These are phyloP conservation scores for Tiliqua scincoides DNA, from an alignment of 2,113 vertebrate genomes.

Conservation along the genomic window DNA sequence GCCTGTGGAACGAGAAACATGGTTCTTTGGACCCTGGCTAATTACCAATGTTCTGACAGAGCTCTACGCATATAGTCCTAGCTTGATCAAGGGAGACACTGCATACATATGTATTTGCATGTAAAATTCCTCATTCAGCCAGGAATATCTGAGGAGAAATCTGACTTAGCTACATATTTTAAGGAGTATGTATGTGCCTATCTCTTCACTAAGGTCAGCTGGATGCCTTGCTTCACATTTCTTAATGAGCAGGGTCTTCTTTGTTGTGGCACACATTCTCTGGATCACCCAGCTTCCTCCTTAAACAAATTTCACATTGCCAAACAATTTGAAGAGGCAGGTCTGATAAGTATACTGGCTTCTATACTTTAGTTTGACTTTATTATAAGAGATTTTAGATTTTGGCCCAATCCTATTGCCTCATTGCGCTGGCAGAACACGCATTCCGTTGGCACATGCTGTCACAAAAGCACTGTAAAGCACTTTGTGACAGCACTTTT, in stretches of 20 bases:
- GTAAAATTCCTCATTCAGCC: not conserved
- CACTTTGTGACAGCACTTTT: no score
- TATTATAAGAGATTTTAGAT: not conserved
- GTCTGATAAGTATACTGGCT: no score
- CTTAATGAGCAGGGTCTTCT: not conserved
- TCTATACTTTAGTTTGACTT: not conserved
- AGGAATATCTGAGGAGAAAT: not conserved
- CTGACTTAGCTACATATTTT: not conserved
- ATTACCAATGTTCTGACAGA: not conserved
- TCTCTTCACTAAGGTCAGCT: not conserved
- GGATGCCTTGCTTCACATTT: not conserved
- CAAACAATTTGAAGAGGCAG: not conserved
- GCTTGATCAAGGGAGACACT: not conserved
- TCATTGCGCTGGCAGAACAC: no score
- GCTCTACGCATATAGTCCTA: no score
- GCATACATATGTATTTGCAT: no score
- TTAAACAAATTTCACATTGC: not conserved
- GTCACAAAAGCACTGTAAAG: no score
- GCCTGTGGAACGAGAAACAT: not conserved
- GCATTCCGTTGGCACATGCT: no score
- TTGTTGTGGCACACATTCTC: not conserved
- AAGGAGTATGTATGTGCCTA: not conserved
- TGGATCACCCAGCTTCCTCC: not conserved
- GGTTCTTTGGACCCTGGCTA: not conserved
- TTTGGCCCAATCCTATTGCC: no score